A percentile compares a stretch with the other conserved stretches of the same genome.
Conservation (phyloP, 2,113 vertebrate genomes). For the Cacatua alba region DNA sequence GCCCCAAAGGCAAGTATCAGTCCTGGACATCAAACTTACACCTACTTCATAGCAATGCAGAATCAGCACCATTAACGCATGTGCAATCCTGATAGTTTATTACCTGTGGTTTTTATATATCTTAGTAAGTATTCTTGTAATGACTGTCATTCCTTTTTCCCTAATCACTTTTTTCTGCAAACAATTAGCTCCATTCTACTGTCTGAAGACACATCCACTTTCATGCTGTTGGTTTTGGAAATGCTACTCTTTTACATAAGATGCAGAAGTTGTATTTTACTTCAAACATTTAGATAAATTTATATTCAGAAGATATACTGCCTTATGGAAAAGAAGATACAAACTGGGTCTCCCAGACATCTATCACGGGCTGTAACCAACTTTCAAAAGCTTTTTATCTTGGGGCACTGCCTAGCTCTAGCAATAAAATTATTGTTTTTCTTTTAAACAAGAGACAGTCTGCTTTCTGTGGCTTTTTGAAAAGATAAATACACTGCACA, state of each 20-base stretch:
- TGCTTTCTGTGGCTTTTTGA: not conserved
- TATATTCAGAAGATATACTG: not conserved
- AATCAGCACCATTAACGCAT: not conserved
- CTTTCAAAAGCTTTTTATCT: not conserved
- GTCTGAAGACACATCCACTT: not conserved
- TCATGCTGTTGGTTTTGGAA: not conserved
- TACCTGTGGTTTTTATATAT: not conserved
- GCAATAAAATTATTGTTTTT: conserved; percentile 22
- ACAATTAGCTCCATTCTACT: not conserved
- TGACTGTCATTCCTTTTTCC: not conserved
- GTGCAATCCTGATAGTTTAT: not conserved
- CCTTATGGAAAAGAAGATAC: not conserved
- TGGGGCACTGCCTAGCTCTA: not conserved
- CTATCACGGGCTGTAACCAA: not conserved
- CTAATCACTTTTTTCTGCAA: not conserved
- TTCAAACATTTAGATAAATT: too few species aligned
- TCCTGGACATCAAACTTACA: not conserved
- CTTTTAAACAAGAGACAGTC: not conserved
- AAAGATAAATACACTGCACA: not conserved
- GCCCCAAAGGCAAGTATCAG: not conserved
- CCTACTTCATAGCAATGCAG: not conserved
- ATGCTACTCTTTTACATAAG: not conserved
- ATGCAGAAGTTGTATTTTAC: not conserved
- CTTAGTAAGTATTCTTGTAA: not conserved
- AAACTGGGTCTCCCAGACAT: not conserved